phyloP scores from a whole-genome alignment of 2,797 vertebrate genomes.

The Catharus ustulatus region DNA sequence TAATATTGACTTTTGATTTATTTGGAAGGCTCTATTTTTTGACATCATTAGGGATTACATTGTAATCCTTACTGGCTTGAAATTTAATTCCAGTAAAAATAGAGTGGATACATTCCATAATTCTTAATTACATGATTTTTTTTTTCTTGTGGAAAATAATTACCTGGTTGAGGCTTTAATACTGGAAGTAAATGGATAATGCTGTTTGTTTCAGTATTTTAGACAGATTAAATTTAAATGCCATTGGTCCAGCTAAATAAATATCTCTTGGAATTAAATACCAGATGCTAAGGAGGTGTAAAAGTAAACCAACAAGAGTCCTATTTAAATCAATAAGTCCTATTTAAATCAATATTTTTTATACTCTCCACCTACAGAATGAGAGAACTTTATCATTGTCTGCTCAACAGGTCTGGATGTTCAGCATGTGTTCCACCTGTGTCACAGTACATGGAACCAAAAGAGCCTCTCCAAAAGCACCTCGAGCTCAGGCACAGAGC shows the following conservation, averaged over 20 bases:
- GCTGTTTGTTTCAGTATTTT: neutral
- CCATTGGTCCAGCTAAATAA: neutral
- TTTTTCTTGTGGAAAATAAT: neutral
- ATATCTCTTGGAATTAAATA: neutral
- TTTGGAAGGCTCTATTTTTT: conserved; percentile 20
- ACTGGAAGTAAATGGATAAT: neutral
- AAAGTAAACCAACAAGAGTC: neutral
- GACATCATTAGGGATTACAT: neutral
- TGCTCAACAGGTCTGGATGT: conserved; percentile 30
- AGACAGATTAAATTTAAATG: neutral
- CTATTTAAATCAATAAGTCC: neutral
- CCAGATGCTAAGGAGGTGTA: conserved; percentile 41
- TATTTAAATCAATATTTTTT: neutral
- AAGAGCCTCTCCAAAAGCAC: neutral
- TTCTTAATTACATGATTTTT: neutral
- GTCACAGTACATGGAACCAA: neutral
- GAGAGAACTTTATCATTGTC: neutral
- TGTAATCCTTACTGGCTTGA: neutral
- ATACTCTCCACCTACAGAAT: neutral
- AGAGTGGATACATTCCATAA: neutral
- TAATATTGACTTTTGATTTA: conserved; percentile 53
- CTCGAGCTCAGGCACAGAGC: neutral
- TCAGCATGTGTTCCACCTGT: conserved; percentile 9
- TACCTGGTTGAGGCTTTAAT: neutral
- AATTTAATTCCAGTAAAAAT: neutral